These are phyloP conservation scores for Stenoptilia bipunctidactyla DNA, from an alignment of 2,888 invertebrate species.

Conservation along the genomic window DNA sequence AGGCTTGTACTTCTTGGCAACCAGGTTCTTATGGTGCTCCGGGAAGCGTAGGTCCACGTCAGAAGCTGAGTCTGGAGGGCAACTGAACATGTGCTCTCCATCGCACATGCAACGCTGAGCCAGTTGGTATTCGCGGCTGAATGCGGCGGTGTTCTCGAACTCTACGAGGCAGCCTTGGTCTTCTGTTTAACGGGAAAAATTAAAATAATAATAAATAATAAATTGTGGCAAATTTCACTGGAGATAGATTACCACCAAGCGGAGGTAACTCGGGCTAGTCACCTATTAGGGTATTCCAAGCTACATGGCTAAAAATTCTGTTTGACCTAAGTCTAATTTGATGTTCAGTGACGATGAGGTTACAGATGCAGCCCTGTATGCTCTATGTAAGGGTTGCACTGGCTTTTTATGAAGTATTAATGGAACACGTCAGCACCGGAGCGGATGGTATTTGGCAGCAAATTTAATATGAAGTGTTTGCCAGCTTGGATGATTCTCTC, in stretches of 20 bases:
- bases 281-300: background rate
- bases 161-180: slow-evolving; percentile 90
- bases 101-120: slow-evolving; percentile 98
- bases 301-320: background rate
- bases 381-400: no score
- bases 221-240: no score
- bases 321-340: no score
- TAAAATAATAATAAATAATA: slow-evolving; percentile 1
- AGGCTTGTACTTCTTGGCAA: slow-evolving; percentile 83
- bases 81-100: slow-evolving; percentile 96
- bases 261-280: no score
- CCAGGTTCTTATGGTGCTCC: slow-evolving; percentile 77
- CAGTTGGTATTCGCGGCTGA: slow-evolving; percentile 92
- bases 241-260: background rate
- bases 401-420: no score
- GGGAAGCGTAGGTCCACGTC: slow-evolving; percentile 76
- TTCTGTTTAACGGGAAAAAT: slow-evolving; percentile 70
- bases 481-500: no score
- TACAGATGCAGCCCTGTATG: no score
- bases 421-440: no score
- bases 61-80: slow-evolving; percentile 72
- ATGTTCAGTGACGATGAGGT: no score
- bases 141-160: slow-evolving; percentile 95
- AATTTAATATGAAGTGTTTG: no score
- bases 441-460: no score